Conservation (phyloP, 2,888 invertebrate species). For the Laspeyria flexula region DNA sequence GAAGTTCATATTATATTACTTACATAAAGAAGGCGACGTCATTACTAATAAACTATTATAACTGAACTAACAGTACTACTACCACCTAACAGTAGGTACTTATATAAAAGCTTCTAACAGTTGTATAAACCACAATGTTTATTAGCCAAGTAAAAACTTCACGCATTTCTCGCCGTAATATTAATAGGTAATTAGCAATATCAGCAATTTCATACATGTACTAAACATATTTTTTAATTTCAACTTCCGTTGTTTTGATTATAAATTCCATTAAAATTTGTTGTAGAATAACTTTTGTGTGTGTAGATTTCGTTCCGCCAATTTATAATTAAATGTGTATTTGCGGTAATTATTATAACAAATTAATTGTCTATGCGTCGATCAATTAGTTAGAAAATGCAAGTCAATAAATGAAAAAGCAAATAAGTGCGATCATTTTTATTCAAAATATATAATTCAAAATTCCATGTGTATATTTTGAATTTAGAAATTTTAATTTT, state of each 20-base stretch:
- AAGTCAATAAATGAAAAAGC: too few relatives aligned
- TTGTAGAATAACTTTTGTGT: not conserved
- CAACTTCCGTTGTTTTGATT: not conserved
- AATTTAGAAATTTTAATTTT: too few relatives aligned
- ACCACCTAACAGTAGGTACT: not conserved
- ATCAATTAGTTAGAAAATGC: not conserved
- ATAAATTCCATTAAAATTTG: not conserved
- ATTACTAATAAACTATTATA: not conserved
- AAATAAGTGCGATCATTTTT: too few relatives aligned
- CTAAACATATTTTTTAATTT: not conserved
- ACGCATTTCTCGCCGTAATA: not conserved
- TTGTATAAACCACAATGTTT: not conserved
- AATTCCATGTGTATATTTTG: not conserved
- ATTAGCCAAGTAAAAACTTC: not conserved
- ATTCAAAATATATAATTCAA: not conserved
- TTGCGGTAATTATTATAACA: too few relatives aligned
- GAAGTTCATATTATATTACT: not conserved
- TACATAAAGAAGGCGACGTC: not conserved
- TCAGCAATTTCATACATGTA: not conserved
- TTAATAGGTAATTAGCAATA: constrained; percentile 1
- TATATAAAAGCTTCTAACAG: not conserved
- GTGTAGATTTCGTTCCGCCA: not conserved
- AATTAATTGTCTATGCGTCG: not conserved
- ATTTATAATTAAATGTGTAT: not conserved
- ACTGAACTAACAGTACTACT: not conserved